Percentiles rank a stretch among this genome's conserved stretches.
Conservation (phyloP, 2,113 vertebrate species). For the Phylloscopus trochilus region DNA sequence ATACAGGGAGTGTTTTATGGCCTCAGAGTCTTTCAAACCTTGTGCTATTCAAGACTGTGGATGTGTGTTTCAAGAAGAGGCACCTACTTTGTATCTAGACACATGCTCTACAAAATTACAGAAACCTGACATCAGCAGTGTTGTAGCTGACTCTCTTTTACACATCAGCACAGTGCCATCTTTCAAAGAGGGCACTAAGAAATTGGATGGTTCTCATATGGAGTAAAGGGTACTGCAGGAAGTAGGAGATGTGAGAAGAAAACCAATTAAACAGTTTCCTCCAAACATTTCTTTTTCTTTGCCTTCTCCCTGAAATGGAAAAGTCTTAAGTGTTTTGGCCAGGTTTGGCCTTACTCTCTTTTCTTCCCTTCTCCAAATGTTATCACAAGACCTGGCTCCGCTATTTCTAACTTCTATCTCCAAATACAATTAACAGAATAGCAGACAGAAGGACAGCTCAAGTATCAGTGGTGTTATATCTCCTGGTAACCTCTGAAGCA, state of each 20-base stretch:
- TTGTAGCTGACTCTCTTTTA: background rate
- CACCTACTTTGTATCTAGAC: background rate
- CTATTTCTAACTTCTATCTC: background rate
- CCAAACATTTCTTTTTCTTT: background rate
- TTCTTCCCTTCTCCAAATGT: background rate
- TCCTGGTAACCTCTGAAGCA: background rate
- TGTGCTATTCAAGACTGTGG: background rate
- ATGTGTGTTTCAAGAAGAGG: background rate
- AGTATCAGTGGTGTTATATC: background rate
- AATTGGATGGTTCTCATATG: slow-evolving; percentile 1
- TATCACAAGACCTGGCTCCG: background rate
- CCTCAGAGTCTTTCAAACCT: background rate
- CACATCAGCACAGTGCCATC: background rate
- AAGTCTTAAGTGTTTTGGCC: background rate
- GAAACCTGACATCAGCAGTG: background rate
- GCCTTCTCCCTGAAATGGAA: background rate
- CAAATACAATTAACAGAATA: background rate
- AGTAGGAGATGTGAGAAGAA: slow-evolving; percentile 26
- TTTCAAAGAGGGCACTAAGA: slow-evolving; percentile 26
- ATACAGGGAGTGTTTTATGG: background rate
- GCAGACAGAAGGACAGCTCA: background rate
- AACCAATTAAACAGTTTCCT: background rate
- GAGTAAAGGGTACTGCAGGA: slow-evolving; percentile 3
- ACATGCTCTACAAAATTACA: background rate
- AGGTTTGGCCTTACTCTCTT: background rate